Conservation (phyloP, 2,797 vertebrate species). For the Podargus strigoides region DNA sequence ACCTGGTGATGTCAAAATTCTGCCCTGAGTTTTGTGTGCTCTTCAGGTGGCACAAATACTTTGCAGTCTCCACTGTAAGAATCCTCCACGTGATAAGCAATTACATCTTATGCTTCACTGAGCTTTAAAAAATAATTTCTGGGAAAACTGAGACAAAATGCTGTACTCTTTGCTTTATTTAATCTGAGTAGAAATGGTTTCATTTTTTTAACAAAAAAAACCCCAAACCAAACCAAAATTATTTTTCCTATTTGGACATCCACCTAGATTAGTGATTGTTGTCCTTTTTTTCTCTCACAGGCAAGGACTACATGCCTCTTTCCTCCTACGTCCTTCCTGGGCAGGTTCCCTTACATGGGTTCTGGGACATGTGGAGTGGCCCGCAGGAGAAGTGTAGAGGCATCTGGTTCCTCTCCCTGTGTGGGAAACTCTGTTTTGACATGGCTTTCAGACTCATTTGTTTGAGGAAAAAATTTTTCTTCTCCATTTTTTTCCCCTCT, state of each 20-base stretch:
- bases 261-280: not conserved
- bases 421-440: not conserved
- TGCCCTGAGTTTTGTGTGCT: not conserved
- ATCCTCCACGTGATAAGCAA: not conserved
- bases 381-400: not conserved
- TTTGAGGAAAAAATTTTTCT: not conserved
- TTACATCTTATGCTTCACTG: not conserved
- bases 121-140: not conserved
- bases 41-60: not conserved
- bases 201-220: not conserved
- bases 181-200: not conserved
- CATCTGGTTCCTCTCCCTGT: not conserved
- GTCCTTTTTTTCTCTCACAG: not conserved
- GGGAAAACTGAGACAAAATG: not conserved
- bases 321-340: not conserved
- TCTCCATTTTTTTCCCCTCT: rapidly evolving
- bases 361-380: rapidly evolving
- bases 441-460: not conserved
- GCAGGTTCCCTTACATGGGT: rapidly evolving
- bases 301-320: not conserved
- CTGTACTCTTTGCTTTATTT: not conserved
- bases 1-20: not conserved
- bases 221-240: too few relatives aligned
- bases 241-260: not conserved
- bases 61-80: not conserved